Conservation (phyloP, 2,113 vertebrate species). For the Channa argus region DNA sequence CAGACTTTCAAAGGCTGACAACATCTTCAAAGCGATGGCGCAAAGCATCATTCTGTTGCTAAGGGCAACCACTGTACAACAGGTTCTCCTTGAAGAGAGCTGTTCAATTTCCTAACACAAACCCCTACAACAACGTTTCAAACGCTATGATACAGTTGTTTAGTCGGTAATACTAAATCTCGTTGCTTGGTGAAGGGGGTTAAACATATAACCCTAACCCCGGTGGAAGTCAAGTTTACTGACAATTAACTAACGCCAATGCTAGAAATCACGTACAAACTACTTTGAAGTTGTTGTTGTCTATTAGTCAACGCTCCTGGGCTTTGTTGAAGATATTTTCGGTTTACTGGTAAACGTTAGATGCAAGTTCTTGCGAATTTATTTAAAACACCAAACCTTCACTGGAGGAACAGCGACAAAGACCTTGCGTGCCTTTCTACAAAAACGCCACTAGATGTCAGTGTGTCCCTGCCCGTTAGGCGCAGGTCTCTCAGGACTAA, state of each 20-base stretch:
- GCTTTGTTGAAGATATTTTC: background rate
- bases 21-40: background rate
- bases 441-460: slow-evolving; percentile 66
- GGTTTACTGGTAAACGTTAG: background rate
- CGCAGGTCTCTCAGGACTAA: slow-evolving; percentile 3
- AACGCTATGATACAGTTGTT: too few relatives aligned
- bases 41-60: slow-evolving; percentile 59
- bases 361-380: background rate
- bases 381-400: background rate
- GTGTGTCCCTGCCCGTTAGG: background rate
- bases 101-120: background rate
- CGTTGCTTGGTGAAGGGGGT: too few relatives aligned
- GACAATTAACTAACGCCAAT: background rate
- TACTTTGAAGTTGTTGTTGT: background rate
- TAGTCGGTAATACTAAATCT: background rate
- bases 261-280: background rate
- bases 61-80: slow-evolving; percentile 52
- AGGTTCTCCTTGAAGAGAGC: slow-evolving; percentile 16
- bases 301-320: background rate
- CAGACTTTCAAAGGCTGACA: background rate
- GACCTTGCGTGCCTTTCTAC: background rate
- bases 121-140: background rate
- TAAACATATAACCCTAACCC: background rate
- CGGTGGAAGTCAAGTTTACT: background rate
- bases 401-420: background rate